Evolutionary conservation across 1,140 invertebrate genomes (phyloP), one percentile per base, ranked within the genome.

Genomic region (Tribolium madens): DNA sequence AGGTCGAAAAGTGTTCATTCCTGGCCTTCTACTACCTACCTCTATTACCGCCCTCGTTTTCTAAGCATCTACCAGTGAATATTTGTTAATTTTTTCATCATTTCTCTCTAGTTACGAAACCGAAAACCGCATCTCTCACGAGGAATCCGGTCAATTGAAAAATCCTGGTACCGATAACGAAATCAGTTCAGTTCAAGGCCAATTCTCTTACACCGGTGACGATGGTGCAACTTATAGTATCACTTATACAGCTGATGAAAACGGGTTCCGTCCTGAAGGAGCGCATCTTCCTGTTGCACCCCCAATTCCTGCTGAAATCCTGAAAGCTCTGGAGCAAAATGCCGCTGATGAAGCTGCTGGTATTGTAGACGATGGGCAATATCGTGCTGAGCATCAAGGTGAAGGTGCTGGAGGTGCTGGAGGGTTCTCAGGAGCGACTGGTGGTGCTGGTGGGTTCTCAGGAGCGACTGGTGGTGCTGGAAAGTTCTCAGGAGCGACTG

Each of bases 161-260:
- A 90, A 90, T 46, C 80, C 84, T 15, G 85, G 87, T 31, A 83
- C 86, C 14, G 88, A 90, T 7, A 86, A 88, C 17, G 89, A 90
- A 71, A 90, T 90, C 2, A 90, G 90, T 46, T 88, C 88, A 33
- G 91, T 88, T 0, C 87, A 89, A 10, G 93, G 93, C 0, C 88
- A 87, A 0, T 95, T 90, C 86, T 91, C 90, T 5, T 95, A 93
- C 86, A 91, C 90, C 3, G 90, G 90, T 21, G 90, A 92, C 1
- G 92, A 94, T 79, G 93, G 93, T 1, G 86, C 91, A 33, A 85
- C 89, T 42, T 89, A 93, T 76, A 86, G 87, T 0, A 83, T 95
- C 31, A 89, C 88, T 2, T 95, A 95, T 87, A 90, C 91, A n/a
- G 93, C 94, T 10, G 93, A 94, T 79, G 92, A 94, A 81, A 91